phyloP scores from a whole-genome alignment of 2,797 vertebrate genomes.

The Gymnocypris eckloni region DNA sequence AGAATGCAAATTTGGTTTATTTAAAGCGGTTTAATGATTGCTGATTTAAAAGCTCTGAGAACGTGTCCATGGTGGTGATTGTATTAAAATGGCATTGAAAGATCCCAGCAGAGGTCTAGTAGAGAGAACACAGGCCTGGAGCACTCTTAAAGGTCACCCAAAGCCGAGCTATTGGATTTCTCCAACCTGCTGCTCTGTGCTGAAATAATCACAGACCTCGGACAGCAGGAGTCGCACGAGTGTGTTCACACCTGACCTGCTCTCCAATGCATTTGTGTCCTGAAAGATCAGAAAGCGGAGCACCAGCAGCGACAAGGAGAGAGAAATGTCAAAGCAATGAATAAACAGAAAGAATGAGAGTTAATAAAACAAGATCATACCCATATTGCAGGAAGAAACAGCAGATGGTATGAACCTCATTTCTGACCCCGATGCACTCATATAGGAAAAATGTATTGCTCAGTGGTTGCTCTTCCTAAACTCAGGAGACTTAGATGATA shows the following conservation, averaged over 20 bases:
- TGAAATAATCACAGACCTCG: constrained; percentile 39
- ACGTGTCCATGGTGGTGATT: constrained; percentile 5
- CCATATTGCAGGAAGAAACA: not conserved
- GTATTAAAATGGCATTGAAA: constrained; percentile 20
- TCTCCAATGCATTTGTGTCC: constrained; percentile 26
- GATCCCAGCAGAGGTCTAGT: constrained; percentile 9
- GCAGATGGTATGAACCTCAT: not conserved
- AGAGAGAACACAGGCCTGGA: not conserved
- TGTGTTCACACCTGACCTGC: constrained; percentile 14
- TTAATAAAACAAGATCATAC: constrained; percentile 1
- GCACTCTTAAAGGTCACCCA: constrained; percentile 47
- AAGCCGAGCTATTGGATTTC: constrained; percentile 49
- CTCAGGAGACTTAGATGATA: no score
- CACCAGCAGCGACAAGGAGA: constrained; percentile 5
- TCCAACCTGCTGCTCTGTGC: constrained; percentile 28
- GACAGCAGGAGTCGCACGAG: constrained; percentile 22
- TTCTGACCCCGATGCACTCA: not conserved
- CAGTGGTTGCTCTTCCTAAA: no score
- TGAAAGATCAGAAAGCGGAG: constrained; percentile 3
- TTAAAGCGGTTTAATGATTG: constrained; percentile 6
- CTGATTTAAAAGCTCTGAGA: not conserved
- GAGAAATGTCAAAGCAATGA: constrained; percentile 38
- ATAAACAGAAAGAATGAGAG: constrained; percentile 28
- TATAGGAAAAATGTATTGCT: no score
- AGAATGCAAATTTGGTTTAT: not conserved